phyloP scores from a whole-genome alignment of 2,888 invertebrate genomes.

The Dynastes tityus region DNA sequence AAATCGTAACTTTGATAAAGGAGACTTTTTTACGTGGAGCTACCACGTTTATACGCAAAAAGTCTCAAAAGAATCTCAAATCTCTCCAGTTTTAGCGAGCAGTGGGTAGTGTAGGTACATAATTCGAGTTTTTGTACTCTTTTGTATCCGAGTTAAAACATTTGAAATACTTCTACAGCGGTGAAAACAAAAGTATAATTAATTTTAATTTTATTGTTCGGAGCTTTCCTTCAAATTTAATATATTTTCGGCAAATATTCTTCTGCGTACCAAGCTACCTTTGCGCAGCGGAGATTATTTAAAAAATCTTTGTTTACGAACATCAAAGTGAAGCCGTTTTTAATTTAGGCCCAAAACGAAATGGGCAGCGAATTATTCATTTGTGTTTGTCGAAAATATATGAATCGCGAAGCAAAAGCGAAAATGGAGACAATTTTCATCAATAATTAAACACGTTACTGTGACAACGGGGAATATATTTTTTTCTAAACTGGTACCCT shows the following conservation, averaged over 20 bases:
- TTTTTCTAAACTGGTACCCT: constrained; percentile 19
- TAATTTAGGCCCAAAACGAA: constrained; percentile 13
- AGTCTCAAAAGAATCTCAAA: no score
- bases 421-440: constrained; percentile 8
- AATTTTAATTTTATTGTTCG: constrained; percentile 17
- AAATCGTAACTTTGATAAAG: no score
- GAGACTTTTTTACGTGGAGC: no score
- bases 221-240: constrained; percentile 4
- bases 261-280: neutral
- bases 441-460: constrained; percentile 28
- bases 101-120: neutral
- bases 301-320: constrained; percentile 29
- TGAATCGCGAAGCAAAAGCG: constrained; percentile 22
- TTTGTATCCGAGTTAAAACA: neutral
- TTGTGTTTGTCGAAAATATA: constrained; percentile 23
- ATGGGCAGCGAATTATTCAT: constrained; percentile 28
- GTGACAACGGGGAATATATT: constrained; percentile 26
- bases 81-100: no score
- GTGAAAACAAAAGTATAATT: constrained; percentile 13
- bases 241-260: constrained; percentile 10
- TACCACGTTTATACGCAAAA: no score
- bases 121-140: neutral
- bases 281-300: constrained; percentile 12
- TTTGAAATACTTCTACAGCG: neutral
- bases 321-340: constrained; percentile 28